Evolutionary conservation across 2,797 vertebrate genomes (phyloP).

Genomic region (Calcarius lapponicus): DNA sequence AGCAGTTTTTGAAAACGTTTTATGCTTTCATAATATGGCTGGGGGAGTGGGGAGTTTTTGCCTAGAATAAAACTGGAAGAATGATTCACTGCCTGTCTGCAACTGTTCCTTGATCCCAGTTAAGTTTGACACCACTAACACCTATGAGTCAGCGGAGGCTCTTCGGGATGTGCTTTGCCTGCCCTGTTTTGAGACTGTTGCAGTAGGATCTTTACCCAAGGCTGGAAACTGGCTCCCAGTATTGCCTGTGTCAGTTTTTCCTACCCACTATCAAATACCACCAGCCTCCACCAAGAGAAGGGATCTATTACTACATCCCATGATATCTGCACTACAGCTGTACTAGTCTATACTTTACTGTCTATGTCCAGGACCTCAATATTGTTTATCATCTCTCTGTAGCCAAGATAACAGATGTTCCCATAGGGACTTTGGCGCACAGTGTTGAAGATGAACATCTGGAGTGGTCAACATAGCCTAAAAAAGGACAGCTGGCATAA

Average conservation of each 20-base stretch:
- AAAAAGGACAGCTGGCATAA: neutral
- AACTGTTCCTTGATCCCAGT: conserved; percentile 58
- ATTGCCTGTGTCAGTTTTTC: conserved; percentile 55
- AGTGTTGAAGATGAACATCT: neutral
- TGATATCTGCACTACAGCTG: neutral
- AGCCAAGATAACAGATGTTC: conserved; percentile 7
- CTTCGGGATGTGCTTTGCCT: conserved; percentile 34
- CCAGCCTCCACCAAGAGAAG: neutral
- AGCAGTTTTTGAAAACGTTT: conserved; percentile 32
- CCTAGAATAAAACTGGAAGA: conserved; percentile 63
- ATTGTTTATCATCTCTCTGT: neutral
- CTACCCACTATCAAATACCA: conserved; percentile 56
- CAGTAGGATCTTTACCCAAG: conserved; percentile 46
- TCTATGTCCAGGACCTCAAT: neutral
- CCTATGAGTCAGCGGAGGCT: conserved; percentile 60
- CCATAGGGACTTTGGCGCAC: neutral
- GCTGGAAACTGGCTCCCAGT: conserved; percentile 26
- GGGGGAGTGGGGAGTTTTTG: conserved; percentile 37
- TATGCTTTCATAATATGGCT: conserved; percentile 54
- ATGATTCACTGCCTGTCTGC: conserved; percentile 62
- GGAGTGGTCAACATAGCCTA: neutral
- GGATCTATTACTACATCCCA: neutral
- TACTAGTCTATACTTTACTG: neutral
- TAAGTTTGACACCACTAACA: conserved; percentile 59
- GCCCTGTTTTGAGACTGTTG: conserved; percentile 46